phyloP scores from a whole-genome alignment of 1,140 invertebrate genomes.

The Heliconius himera region DNA sequence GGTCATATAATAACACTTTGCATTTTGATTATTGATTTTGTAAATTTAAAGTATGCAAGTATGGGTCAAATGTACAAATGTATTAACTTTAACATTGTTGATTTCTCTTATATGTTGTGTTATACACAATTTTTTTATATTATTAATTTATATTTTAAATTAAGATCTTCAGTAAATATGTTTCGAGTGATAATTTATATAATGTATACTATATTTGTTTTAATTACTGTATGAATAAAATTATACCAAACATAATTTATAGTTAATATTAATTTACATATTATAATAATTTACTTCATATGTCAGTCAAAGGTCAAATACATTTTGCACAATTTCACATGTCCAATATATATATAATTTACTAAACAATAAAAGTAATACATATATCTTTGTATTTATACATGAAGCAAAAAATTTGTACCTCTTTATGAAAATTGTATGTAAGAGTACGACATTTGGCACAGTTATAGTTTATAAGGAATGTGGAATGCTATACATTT shows the following conservation, averaged over 20 bases:
- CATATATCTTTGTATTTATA: neutral
- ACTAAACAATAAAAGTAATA: neutral
- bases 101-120: slow-evolving; percentile 28
- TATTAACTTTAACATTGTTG: slow-evolving; percentile 32
- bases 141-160: slow-evolving; percentile 2
- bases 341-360: neutral
- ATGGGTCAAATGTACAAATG: slow-evolving; percentile 39
- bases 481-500: no score
- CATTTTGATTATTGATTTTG: slow-evolving; percentile 14
- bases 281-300: neutral
- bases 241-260: slow-evolving; percentile 1
- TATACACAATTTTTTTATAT: slow-evolving; percentile 18
- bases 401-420: no score
- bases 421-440: no score
- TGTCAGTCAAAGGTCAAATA: slow-evolving; percentile 1
- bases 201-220: slow-evolving; percentile 1
- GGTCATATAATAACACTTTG: neutral
- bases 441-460: no score
- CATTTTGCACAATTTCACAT: slow-evolving; percentile 1
- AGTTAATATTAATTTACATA: neutral
- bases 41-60: slow-evolving; percentile 16
- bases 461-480: no score
- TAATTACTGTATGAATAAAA: neutral
- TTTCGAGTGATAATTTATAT: neutral
- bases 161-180: slow-evolving; percentile 8